Percentiles rank a stretch among this genome's conserved stretches.
These are phyloP conservation scores for Orchestes rusci DNA, from an alignment of 2,888 invertebrate genomes.

Conservation along the genomic window DNA sequence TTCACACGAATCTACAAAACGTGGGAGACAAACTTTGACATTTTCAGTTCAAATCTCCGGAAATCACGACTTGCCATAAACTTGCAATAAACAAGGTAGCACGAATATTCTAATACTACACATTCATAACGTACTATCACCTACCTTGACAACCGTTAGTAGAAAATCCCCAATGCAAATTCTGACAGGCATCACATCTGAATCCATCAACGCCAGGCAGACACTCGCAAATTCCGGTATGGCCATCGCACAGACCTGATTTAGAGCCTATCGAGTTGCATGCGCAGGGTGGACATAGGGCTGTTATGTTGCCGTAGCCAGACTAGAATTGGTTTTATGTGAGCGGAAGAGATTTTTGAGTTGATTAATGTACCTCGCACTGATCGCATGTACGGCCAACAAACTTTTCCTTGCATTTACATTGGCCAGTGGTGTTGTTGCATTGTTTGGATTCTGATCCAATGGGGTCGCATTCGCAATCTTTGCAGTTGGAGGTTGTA, in stretches of 20 bases:
- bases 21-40: too few species aligned
- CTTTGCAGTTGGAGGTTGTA: conserved; percentile 53
- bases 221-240: conserved; percentile 74
- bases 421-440: conserved; percentile 66
- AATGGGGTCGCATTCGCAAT: conserved; percentile 68
- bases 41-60: too few species aligned
- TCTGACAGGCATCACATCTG: conserved; percentile 65
- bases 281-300: conserved; percentile 72
- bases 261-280: conserved; percentile 66
- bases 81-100: too few species aligned
- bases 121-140: too few species aligned
- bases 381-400: conserved; percentile 63
- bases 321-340: conserved; percentile 37
- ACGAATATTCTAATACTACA: too few species aligned
- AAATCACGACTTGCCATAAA: too few species aligned
- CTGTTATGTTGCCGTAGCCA: conserved; percentile 67
- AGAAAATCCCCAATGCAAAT: conserved; percentile 64
- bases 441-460: conserved; percentile 69
- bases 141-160: conserved; percentile 60
- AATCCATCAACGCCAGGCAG: conserved; percentile 70
- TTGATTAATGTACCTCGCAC: conserved; percentile 56
- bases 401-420: conserved; percentile 66
- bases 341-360: too few species aligned
- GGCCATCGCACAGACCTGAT: conserved; percentile 62
- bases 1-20: too few species aligned